Conservation (phyloP, 2,113 vertebrate genomes). For the Zosterops hypoxanthus region DNA sequence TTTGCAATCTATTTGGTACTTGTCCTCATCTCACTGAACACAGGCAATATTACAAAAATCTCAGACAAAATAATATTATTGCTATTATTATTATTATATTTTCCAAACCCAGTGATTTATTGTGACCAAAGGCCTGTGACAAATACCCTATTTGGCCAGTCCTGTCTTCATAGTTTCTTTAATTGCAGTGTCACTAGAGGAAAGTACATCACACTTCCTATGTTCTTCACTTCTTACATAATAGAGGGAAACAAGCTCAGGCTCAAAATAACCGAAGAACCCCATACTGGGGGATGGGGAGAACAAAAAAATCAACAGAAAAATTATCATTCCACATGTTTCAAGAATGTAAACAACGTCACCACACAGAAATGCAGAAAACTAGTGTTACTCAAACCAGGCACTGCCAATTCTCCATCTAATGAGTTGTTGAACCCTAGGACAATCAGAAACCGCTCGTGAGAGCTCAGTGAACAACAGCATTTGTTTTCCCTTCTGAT, state of each 20-base stretch:
- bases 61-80: not conserved
- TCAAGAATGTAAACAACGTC: constrained; percentile 59
- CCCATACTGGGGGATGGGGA: not conserved
- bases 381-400: constrained; percentile 25
- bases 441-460: not conserved
- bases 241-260: not conserved
- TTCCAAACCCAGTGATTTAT: not conserved
- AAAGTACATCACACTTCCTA: constrained; percentile 13
- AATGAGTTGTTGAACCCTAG: constrained; percentile 21
- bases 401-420: not conserved
- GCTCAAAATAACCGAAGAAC: constrained; percentile 6
- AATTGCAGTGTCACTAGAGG: not conserved
- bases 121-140: not conserved
- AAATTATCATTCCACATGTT: constrained; percentile 52
- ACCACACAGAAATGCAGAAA: constrained; percentile 43
- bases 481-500: constrained; percentile 44
- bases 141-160: not conserved
- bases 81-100: not conserved
- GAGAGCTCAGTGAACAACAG: constrained; percentile 8
- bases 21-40: not conserved
- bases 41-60: not conserved
- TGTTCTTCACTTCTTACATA: constrained; percentile 6
- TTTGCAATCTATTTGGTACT: not conserved
- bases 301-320: not conserved
- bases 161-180: not conserved